Evolutionary conservation across 2,797 vertebrate species (phyloP).

Genomic region (Chaunax sp.): DNA sequence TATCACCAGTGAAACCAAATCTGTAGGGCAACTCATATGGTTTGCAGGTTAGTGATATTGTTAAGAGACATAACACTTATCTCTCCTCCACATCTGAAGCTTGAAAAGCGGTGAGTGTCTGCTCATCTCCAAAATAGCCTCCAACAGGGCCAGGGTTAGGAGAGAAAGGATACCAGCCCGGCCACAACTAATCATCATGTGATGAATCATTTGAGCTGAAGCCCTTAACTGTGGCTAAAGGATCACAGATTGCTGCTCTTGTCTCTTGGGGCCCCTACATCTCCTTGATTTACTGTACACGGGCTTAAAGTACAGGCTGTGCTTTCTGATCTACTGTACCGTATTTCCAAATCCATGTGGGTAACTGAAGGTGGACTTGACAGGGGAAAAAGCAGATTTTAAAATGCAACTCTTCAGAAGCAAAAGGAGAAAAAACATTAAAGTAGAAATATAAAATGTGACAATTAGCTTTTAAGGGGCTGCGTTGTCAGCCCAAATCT

Average conservation of each 20-base stretch:
- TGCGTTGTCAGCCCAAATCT: constrained; percentile 30
- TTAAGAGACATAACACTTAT: constrained; percentile 75
- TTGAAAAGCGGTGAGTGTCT: constrained; percentile 55
- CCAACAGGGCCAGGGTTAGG: constrained; percentile 60
- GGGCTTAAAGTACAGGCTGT: constrained; percentile 31
- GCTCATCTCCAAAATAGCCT: constrained; percentile 76
- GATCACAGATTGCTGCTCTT: constrained; percentile 65
- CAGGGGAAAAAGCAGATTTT: background rate
- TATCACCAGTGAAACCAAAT: constrained; percentile 46
- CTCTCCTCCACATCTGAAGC: constrained; percentile 77
- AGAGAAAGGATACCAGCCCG: constrained; percentile 66
- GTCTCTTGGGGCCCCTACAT: constrained; percentile 43
- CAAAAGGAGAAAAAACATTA: constrained; percentile 26
- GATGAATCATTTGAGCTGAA: constrained; percentile 79
- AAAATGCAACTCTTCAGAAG: constrained; percentile 3
- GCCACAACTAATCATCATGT: constrained; percentile 77
- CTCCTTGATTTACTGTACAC: constrained; percentile 58
- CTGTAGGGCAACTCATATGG: constrained; percentile 69
- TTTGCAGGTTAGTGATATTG: constrained; percentile 76
- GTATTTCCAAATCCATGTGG: constrained; percentile 37
- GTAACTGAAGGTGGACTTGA: constrained; percentile 17
- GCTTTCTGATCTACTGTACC: constrained; percentile 36
- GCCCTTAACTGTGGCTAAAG: constrained; percentile 72
- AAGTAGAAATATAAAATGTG: constrained; percentile 8
- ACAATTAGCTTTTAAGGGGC: constrained; percentile 36